Conservation (phyloP, 2,797 vertebrate species). For the Gadopsis marmoratus region DNA sequence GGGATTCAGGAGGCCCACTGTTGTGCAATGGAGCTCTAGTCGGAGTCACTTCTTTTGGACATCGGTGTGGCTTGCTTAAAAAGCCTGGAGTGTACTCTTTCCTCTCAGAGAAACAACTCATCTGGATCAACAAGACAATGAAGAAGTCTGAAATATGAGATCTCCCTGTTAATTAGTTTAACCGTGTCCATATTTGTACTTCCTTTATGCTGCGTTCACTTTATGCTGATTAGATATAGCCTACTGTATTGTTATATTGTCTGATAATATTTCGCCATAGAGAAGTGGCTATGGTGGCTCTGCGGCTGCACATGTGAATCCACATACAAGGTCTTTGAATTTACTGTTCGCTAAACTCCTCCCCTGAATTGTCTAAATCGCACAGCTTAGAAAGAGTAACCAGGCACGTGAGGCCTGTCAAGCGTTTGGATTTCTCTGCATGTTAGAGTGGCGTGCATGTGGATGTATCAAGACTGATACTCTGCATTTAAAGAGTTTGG, state of each 20-base stretch:
- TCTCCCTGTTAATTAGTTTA: not conserved
- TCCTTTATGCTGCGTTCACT: not conserved
- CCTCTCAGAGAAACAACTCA: constrained; percentile 55
- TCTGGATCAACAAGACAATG: constrained; percentile 64
- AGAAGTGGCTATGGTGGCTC: no score
- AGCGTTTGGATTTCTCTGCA: not conserved
- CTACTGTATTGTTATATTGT: not conserved
- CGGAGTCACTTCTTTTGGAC: constrained; percentile 74
- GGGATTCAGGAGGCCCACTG: constrained; percentile 82
- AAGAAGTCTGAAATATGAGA: constrained; percentile 18
- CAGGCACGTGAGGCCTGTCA: no score
- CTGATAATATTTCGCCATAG: not conserved
- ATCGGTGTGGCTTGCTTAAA: rapidly evolving
- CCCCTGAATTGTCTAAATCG: no score
- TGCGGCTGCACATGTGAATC: no score
- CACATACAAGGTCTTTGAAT: no score
- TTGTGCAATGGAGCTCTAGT: constrained; percentile 51
- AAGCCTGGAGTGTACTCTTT: constrained; percentile 71
- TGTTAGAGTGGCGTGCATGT: not conserved
- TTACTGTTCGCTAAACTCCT: no score
- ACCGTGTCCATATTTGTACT: not conserved
- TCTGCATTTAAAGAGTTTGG: not conserved
- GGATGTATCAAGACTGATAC: not conserved
- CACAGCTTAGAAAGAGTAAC: no score
- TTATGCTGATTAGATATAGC: no score